Evolutionary conservation across 2,888 invertebrate species (phyloP), one percentile per base, ranked within the genome.

Genomic region (Drosophila prostipennis): DNA sequence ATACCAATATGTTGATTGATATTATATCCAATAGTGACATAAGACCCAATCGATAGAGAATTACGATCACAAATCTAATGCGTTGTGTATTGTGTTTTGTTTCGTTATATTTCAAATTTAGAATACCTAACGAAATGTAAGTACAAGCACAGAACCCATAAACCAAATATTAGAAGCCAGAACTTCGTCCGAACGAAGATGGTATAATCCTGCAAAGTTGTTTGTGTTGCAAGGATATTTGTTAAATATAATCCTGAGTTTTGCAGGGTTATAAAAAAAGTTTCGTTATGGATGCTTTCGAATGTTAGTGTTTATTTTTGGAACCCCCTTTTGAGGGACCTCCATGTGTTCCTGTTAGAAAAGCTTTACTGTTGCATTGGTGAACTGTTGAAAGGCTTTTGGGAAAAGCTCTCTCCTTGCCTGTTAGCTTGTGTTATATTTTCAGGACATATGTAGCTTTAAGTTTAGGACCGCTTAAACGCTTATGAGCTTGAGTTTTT

Each of bases 121-220:
- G 88, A 81, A 74, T 42, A 55, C 74, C 69, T 79, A 74, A 81
- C 79, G 77, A 81, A 87, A 82, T 76, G 88, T 85, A 87, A 81
- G 81, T 87, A 87, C 67, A 69, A 61, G 23, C 52, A 57, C 29
- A 59, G 64, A 19, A 64, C 36, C 10, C 3, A 26, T 5, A 26
- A 37, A 16, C 11, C 29, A 29, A 29, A 2, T 13, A 10, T 45
- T 67, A 14, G n/a, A 32, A 29, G 2, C 4, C 16, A 10, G 11
- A 39, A 39, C 23, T 40, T 53, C 5, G 72, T 26, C 3, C 1
- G 3, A 29, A 26, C 16, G n/a, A 37, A 56, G 19, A 14, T 40
- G 2, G 10, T 39, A 39, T 10, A 46, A 39, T 16, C 46, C 63
- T 39, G 63, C 32, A 60, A 7, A 23, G 19, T 11, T 46, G 14